Evolutionary conservation across 2,797 vertebrate species (phyloP), one percentile per base, ranked within the genome.

Genomic region (Melanotaenia parkinsoni): DNA sequence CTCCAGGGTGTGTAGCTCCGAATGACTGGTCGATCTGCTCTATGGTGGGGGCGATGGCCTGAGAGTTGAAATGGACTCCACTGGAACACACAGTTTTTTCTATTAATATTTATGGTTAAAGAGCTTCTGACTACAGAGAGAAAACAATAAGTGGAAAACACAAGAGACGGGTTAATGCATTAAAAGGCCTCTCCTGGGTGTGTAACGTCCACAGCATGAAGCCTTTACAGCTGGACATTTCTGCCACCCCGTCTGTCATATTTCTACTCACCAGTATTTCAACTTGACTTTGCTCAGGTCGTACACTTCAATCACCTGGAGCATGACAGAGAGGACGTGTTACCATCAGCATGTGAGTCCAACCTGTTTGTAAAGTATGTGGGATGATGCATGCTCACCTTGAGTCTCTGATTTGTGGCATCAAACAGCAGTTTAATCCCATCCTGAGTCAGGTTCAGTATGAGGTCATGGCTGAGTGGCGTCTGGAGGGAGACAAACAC

Each of bases 341-440:
- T 2, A 68, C 38, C 14, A 38, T 66, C 26, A 47, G 22, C 5
- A 5, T 0, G 2, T 11, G 37, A 65, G 57, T 54, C 50, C 12
- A 22, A 12, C 12, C 8, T 28, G 7, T 24, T 32, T 66, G n/a
- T n/a, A 28, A 60, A 16, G 58, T 35, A 32, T 50, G n/a, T 58
- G 38, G 4, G 37, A 14, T 24, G 11, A 30, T 32, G 45, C 13
- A 2, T 47, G 33, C 60, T 95, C 83, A 99, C 98, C 97, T 99
- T 99, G 85, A 99, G 96, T 95, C 97, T 97, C 94, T 99, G 98
- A 94, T 96, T 98, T 92, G 96, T 98, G 94, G 98, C 97, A 93
- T 99, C 98, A 95, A 99, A 99, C 94, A 98, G 96, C 92, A 99
- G 96, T 95, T 99, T 99, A 94, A 99, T 98, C 92, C 98, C 98